These are phyloP conservation scores for Eubasilissa splendida DNA, from an alignment of 2,888 invertebrate genomes.

Conservation along the genomic window DNA sequence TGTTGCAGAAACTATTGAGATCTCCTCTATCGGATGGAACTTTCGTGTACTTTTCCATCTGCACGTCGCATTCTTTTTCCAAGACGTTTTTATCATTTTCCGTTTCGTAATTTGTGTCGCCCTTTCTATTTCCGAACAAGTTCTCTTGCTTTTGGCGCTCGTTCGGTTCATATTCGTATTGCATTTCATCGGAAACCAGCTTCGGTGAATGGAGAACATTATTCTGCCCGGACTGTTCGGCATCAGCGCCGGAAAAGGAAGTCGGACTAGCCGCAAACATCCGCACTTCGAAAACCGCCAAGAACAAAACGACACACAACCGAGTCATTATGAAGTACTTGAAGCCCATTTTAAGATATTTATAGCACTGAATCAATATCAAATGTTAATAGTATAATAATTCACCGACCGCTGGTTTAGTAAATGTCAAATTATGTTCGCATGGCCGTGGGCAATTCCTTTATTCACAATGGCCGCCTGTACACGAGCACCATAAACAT, in stretches of 20 bases:
- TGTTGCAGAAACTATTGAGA: conserved; percentile 28
- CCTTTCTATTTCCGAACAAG: not conserved
- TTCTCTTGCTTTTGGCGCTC: not conserved
- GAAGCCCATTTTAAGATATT: not conserved
- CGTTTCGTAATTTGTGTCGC: not conserved
- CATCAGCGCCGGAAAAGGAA: conserved; percentile 2
- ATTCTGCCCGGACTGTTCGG: not conserved
- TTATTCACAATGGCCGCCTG: no score
- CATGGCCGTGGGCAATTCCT: not conserved
- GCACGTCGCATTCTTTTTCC: conserved; percentile 19
- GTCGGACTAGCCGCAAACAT: conserved; percentile 25
- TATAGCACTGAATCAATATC: not conserved
- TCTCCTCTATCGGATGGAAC: not conserved
- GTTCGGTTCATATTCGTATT: not conserved
- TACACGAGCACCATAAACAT: no score
- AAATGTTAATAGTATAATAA: not conserved
- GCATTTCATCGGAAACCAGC: not conserved
- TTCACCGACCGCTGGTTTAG: not conserved
- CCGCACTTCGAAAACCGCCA: conserved; percentile 17
- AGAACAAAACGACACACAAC: not conserved
- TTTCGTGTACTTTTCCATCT: conserved; percentile 16
- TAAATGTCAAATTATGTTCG: not conserved
- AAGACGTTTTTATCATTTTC: not conserved
- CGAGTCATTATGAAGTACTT: not conserved
- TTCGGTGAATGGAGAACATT: not conserved